Base-by-base conservation (phyloP, 2,888 invertebrate genomes). In the Hydrotaea diabolus region DNA sequence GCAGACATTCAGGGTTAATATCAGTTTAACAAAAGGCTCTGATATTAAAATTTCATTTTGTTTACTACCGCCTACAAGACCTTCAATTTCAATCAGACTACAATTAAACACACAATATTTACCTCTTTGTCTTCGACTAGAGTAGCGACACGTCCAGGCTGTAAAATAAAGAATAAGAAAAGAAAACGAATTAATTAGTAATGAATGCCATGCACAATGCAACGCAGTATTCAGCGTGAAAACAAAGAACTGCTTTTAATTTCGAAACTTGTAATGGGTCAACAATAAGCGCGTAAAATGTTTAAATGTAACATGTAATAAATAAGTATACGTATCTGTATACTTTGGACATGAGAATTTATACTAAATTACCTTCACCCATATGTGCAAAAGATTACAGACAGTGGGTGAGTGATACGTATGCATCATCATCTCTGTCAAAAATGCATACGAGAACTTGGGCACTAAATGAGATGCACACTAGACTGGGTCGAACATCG, bases 141-240 rank as follows among this genome's bases (percentile, higher is more conserved):
- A 23, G 98, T 98, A 13, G 96, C 98, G 49, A 98, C 98, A 90
- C 98, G 94, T 79, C 98, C 98, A 83, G 98, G 98, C 98, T 98
- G 94, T 85, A 95, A 95, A 91, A 74, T 69, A 80, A 78, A 74
- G 69, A 77, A 79, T 75, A 79, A 62, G 66, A 66, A 46, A 59
- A 2, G 26, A 62, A 73, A 36, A 64, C 15, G 0, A 55, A 59
- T 43, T 31, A 46, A 62, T 17, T 62, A 43, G 49, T n/a, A 49
- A n/a, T 49, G 49, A 49, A 49, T 49, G 15, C 1, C 2, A 31
- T 31, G 3, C 31, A 31, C 31, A 31, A 43, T 43, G 9, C 9
- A 43, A 43, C 3, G n/a, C 5, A n/a, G 49, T 49, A n/a, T n/a
- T 1, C 7, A 39, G 4, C 15, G 15, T n/a, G 49, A 49, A 43